Conservation (phyloP, 2,797 vertebrate species). For the Pseudopleuronectes americanus region DNA sequence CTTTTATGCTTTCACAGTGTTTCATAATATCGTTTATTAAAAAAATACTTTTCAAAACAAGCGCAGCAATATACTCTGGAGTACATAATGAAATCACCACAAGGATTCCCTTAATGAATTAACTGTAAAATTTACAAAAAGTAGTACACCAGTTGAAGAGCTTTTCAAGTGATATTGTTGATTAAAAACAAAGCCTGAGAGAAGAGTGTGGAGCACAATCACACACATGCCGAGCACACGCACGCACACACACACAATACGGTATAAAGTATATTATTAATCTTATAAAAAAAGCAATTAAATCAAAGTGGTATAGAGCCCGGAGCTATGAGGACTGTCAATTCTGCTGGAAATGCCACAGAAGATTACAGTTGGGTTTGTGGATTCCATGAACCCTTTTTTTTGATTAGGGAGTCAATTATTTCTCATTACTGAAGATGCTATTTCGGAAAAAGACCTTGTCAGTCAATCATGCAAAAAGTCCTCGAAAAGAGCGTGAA, state of each 20-base stretch:
- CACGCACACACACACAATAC: slow-evolving; percentile 56
- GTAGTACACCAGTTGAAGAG: slow-evolving; percentile 49
- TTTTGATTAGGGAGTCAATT: slow-evolving; percentile 87
- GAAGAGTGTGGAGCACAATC: slow-evolving; percentile 41
- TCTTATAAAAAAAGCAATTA: slow-evolving; percentile 83
- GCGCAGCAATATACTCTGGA: slow-evolving; percentile 19
- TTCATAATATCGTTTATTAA: slow-evolving; percentile 29
- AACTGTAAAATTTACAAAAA: slow-evolving; percentile 58
- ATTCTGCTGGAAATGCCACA: slow-evolving; percentile 83
- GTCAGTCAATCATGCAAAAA: slow-evolving; percentile 85
- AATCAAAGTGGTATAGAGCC: slow-evolving; percentile 84
- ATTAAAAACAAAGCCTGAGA: slow-evolving; percentile 75
- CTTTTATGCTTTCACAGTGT: neutral
- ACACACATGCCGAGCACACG: slow-evolving; percentile 37
- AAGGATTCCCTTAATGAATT: slow-evolving; percentile 55
- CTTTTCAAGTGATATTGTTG: slow-evolving; percentile 76
- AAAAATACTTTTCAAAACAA: slow-evolving; percentile 22
- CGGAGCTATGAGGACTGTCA: slow-evolving; percentile 81
- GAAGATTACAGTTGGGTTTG: slow-evolving; percentile 83
- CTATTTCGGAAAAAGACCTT: slow-evolving; percentile 86
- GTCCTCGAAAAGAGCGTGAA: slow-evolving; percentile 81
- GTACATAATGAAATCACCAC: slow-evolving; percentile 36
- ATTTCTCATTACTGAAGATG: slow-evolving; percentile 87
- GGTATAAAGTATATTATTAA: slow-evolving; percentile 83
- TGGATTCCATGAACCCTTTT: slow-evolving; percentile 83